phyloP scores from a whole-genome alignment of 2,797 vertebrate genomes.

The Delichon dasypus region DNA sequence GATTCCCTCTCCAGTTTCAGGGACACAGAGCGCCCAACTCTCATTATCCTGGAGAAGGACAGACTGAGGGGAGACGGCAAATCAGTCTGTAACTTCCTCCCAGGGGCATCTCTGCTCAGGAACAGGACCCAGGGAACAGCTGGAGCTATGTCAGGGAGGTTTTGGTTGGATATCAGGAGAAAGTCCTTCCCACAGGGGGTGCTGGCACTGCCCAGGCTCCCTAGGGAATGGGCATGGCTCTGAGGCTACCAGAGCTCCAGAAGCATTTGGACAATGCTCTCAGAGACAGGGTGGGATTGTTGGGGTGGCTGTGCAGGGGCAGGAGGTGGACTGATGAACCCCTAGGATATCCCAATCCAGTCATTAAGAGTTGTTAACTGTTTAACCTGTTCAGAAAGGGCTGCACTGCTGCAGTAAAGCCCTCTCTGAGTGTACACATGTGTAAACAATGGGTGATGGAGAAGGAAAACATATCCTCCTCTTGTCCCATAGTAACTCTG shows the following conservation, averaged over 20 bases:
- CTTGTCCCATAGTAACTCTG: background rate
- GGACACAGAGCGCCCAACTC: background rate
- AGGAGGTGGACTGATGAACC: background rate
- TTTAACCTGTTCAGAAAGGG: background rate
- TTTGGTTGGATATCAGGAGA: background rate
- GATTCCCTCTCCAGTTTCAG: background rate
- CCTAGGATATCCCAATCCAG: background rate
- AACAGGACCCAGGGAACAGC: background rate
- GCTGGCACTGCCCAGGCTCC: background rate
- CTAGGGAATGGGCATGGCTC: background rate
- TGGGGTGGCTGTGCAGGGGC: background rate
- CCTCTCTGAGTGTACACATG: background rate
- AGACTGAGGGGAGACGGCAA: background rate
- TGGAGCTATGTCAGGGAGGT: background rate
- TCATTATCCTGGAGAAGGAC: background rate
- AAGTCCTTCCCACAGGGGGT: background rate
- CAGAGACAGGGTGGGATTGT: background rate
- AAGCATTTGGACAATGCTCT: accelerated
- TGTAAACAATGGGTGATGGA: background rate
- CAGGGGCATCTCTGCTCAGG: background rate
- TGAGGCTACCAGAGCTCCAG: background rate
- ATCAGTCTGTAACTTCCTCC: background rate
- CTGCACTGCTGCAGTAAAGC: background rate
- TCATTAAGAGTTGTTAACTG: background rate
- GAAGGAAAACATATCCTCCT: background rate